phyloP scores from a whole-genome alignment of 1,140 invertebrate species.

The Bombyx mandarina region DNA sequence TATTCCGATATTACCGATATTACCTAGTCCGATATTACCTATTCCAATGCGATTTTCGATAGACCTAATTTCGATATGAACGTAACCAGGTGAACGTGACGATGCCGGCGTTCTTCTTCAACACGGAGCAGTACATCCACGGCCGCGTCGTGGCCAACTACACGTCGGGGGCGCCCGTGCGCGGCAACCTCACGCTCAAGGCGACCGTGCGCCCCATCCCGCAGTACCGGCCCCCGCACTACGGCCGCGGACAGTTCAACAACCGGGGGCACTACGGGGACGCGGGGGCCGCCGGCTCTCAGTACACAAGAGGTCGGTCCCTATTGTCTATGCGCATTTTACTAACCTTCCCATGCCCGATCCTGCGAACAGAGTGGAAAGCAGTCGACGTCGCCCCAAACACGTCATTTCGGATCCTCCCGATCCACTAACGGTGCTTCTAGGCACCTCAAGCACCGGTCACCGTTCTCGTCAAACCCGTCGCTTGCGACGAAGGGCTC shows the following conservation, averaged over 20 bases:
- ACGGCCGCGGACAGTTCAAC: constrained; percentile 43
- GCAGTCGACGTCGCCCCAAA: too few relatives aligned
- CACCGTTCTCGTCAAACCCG: too few relatives aligned
- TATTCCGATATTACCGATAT: too few relatives aligned
- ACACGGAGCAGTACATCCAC: constrained; percentile 84
- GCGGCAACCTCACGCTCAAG: constrained; percentile 88
- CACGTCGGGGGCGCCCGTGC: constrained; percentile 86
- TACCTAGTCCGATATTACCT: too few relatives aligned
- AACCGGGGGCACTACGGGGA: constrained; percentile 35
- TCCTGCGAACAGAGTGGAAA: too few relatives aligned
- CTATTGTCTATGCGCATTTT: not conserved
- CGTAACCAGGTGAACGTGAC: constrained; percentile 88
- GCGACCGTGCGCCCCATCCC: constrained; percentile 81
- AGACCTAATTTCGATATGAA: too few relatives aligned
- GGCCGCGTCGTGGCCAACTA: constrained; percentile 95
- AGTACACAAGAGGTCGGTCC: constrained; percentile 35
- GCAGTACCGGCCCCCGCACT: constrained; percentile 68
- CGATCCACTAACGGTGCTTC: too few relatives aligned
- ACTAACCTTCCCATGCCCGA: too few relatives aligned
- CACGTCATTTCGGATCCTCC: too few relatives aligned
- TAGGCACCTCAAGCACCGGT: too few relatives aligned
- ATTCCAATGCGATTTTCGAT: too few relatives aligned
- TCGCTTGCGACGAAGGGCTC: too few relatives aligned
- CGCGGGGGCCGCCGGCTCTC: constrained; percentile 25
- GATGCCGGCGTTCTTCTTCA: constrained; percentile 93